Base-by-base conservation (phyloP, 1,140 invertebrate genomes). In the Magallana angulata region DNA sequence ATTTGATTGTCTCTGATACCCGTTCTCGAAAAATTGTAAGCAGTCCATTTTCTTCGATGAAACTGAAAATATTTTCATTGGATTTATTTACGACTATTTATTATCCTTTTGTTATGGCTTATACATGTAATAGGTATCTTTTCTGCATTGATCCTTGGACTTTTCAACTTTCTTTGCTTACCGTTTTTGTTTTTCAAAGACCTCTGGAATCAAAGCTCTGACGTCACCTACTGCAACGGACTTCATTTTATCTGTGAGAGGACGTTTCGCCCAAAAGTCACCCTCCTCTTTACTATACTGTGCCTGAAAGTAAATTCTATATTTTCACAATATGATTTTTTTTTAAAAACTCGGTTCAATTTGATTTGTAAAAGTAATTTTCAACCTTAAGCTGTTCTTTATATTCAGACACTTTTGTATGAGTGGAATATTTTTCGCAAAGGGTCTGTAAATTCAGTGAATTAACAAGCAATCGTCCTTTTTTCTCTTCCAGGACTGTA, bases 201-300 rank as follows among this genome's bases (percentile, higher is more conserved):
- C 96, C 88, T 97, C 96, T 59, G 98, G 98, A 12, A 98, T 96
- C 62, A 99, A 95, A 68, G 97, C 97, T 11, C 98, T 95, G 14
- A 99, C 97, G 95, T 99, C 98, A 71, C 97, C 97, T 2, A 97
- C 97, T 11, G 98, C 97, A 94, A 98, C 98, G 57, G 97, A 96
- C 60, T 98, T 96, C 98, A 99, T 99, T 93, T 99, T 98, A 81
- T 97, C 96, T 18, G 97, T 97, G 12, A 99, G 94, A 5, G 98
- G 98, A 88, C 98, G 95, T 12, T 97, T 96, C 8, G 97, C 97
- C 98, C 98, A 99, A 95, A 98, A 99, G 87, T 97, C 96, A 93
- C 97, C 97, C 95, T 98, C 98, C 90, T 97, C 96, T 64, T 98
- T 98, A 18, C 97, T 96, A 94, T 97, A 97, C 94, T 94, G 92